Conservation (phyloP, 64 coral and sea anemone genomes). For the Montipora cactus region DNA sequence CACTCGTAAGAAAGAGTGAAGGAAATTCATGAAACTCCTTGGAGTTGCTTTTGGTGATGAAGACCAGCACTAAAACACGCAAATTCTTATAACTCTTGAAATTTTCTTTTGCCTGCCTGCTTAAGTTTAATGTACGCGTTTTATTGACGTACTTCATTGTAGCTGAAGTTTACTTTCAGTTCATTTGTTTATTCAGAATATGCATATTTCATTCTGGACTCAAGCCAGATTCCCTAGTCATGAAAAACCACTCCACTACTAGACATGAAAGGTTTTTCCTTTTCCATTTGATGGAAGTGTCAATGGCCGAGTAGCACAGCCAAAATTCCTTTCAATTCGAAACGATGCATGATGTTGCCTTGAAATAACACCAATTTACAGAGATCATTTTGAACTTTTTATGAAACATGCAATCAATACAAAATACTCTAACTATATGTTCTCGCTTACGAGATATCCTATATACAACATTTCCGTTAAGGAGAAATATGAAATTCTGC, state of each 20-base stretch:
- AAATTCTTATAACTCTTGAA: not conserved
- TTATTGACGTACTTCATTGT: not conserved
- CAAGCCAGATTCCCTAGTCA: constrained; percentile 21
- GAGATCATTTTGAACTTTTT: not conserved
- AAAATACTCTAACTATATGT: not conserved
- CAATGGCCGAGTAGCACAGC: constrained; percentile 10
- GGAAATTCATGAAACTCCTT: constrained; percentile 32
- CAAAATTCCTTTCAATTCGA: constrained; percentile 46
- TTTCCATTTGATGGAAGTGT: constrained; percentile 63
- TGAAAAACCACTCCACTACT: constrained; percentile 1
- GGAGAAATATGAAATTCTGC: constrained; percentile 28
- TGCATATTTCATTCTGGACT: constrained; percentile 45
- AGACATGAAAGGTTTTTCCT: constrained; percentile 1
- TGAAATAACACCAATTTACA: constrained; percentile 26
- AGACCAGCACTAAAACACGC: constrained; percentile 9
- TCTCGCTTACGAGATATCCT: constrained; percentile 30
- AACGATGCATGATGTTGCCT: not conserved
- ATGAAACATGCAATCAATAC: constrained; percentile 25
- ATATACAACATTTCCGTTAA: constrained; percentile 50
- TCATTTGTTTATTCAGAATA: constrained; percentile 48
- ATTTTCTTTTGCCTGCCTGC: not conserved
- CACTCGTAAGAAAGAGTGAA: constrained; percentile 13
- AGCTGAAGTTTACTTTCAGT: constrained; percentile 19
- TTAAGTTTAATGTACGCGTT: not conserved
- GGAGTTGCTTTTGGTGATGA: constrained; percentile 5